phyloP scores from a whole-genome alignment of 2,797 vertebrate species.

The Sphenodon punctatus region DNA sequence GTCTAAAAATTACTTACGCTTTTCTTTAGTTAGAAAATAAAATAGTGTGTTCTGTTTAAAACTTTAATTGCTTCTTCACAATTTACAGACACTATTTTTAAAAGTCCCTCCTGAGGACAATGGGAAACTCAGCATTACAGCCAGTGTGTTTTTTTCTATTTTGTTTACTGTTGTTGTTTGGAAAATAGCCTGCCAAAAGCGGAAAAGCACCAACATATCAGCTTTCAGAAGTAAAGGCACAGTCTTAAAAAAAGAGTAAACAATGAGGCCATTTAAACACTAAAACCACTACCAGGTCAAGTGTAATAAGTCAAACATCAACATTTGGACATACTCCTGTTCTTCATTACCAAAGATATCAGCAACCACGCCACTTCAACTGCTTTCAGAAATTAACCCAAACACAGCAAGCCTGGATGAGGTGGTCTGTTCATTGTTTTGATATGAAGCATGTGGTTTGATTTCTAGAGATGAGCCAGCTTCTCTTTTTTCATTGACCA shows the following conservation, averaged over 20 bases:
- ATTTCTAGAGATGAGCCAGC: neutral
- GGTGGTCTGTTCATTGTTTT: neutral
- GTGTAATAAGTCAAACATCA: neutral
- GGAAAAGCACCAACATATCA: neutral
- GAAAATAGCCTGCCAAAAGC: neutral
- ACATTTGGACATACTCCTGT: rapidly evolving
- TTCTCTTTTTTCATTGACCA: neutral
- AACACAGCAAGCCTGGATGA: too few species aligned
- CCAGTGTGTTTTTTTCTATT: neutral
- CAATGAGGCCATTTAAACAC: neutral
- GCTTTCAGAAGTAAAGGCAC: neutral
- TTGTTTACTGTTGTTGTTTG: conserved; percentile 23
- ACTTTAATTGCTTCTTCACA: neutral
- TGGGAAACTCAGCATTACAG: neutral
- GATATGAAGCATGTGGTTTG: neutral
- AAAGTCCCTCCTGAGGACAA: conserved; percentile 18
- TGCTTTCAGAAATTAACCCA: too few species aligned
- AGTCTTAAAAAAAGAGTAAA: neutral
- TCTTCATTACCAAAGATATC: neutral
- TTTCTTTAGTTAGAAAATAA: neutral
- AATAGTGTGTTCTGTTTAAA: neutral
- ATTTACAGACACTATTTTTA: neutral
- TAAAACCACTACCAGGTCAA: too few species aligned
- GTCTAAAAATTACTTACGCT: neutral
- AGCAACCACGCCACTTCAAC: neutral